Conservation (phyloP, 2,888 invertebrate species). For the Drosophila meridionalis region DNA sequence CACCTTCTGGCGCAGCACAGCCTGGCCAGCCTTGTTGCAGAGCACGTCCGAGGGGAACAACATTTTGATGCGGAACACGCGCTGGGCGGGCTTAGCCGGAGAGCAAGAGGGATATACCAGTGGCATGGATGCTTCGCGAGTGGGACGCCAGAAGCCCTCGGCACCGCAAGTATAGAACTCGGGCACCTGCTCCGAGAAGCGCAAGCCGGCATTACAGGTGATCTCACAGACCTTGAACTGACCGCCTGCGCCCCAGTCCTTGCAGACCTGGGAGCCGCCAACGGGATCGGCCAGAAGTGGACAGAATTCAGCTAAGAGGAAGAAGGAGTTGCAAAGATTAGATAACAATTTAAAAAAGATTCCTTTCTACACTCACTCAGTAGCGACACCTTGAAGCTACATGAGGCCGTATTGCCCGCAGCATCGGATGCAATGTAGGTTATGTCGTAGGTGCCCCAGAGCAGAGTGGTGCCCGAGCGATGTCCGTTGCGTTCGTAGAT, state of each 20-base stretch:
- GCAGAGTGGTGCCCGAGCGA: slow-evolving; percentile 93
- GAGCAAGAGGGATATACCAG: slow-evolving; percentile 96
- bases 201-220: slow-evolving; percentile 92
- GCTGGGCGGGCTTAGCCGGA: slow-evolving; percentile 94
- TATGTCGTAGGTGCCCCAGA: slow-evolving; percentile 96
- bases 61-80: slow-evolving; percentile 97
- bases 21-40: slow-evolving; percentile 97
- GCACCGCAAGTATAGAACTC: slow-evolving; percentile 99
- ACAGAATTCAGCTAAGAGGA: slow-evolving; percentile 92
- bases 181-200: slow-evolving; percentile 97
- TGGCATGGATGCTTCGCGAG: slow-evolving; percentile 91
- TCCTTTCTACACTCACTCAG: slow-evolving; percentile 88
- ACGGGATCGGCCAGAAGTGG: slow-evolving; percentile 94
- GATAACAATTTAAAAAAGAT: not conserved
- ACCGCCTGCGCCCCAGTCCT: slow-evolving; percentile 98
- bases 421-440: slow-evolving; percentile 97
- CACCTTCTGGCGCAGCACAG: slow-evolving; percentile 95
- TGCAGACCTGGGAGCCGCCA: slow-evolving; percentile 95
- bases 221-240: slow-evolving; percentile 98
- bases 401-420: slow-evolving; percentile 95
- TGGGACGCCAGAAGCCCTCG: slow-evolving; percentile 98
- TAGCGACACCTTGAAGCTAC: slow-evolving; percentile 96
- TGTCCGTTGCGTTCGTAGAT: slow-evolving; percentile 94
- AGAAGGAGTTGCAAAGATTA: not conserved
- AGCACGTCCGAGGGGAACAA: slow-evolving; percentile 98